phyloP scores from a whole-genome alignment of 2,797 vertebrate species.

The Arctocebus calabarensis region DNA sequence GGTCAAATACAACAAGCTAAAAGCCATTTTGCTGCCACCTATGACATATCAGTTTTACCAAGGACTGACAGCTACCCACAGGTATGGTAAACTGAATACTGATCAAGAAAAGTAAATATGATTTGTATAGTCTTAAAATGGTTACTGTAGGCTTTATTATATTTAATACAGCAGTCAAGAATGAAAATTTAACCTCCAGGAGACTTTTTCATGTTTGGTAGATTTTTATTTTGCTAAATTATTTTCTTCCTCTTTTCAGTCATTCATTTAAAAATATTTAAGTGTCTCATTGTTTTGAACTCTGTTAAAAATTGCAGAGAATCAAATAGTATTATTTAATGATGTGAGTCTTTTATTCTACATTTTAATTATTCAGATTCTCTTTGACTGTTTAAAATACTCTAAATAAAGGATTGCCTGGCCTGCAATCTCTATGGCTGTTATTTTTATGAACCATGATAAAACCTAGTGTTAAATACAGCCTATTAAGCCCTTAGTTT shows the following conservation, averaged over 20 bases:
- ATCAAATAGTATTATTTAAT: constrained; percentile 7
- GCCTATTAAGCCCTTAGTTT: constrained; percentile 68
- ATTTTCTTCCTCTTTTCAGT: constrained; percentile 32
- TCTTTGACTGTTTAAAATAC: constrained; percentile 65
- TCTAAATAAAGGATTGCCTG: constrained; percentile 60
- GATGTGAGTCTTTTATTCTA: not conserved
- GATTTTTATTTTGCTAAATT: constrained; percentile 46
- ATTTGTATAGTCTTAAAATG: not conserved
- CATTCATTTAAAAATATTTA: constrained; percentile 54
- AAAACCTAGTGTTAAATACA: constrained; percentile 57
- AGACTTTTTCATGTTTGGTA: not conserved
- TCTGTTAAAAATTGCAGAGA: not conserved
- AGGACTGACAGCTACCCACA: constrained; percentile 97
- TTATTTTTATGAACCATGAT: constrained; percentile 47
- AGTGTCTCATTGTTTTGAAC: not conserved
- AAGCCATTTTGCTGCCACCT: constrained; percentile 96
- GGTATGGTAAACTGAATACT: constrained; percentile 85
- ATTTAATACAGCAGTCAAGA: not conserved
- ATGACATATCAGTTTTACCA: constrained; percentile 97
- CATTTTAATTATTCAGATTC: constrained; percentile 61
- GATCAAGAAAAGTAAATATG: not conserved
- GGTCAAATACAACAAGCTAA: constrained; percentile 99
- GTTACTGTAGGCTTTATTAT: not conserved
- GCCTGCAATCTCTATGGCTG: constrained; percentile 60
- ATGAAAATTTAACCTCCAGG: not conserved